Evolutionary conservation across 2,888 invertebrate genomes (phyloP), one percentile per base, ranked within the genome.

Genomic region (Sepiola atlantica): DNA sequence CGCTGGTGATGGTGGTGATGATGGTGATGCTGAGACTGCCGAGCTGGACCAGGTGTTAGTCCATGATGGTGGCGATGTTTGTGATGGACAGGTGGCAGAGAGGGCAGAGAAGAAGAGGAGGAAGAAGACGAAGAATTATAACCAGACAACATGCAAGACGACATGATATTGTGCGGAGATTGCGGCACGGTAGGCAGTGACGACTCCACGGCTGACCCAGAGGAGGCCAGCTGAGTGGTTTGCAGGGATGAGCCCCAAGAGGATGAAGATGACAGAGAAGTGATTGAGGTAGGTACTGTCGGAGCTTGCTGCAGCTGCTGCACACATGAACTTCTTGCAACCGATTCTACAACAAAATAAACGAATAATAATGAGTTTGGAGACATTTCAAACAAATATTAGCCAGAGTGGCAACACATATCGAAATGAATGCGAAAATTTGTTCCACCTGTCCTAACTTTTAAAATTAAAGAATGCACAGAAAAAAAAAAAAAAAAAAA

Each of bases 1-100:
- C 57, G 94, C 14, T 94, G 94, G 21, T 94, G 94, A n/a, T 93
- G 93, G 12, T 93, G 93, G 28, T 94, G 94, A n/a, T 94, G 90
- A 10, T 94, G 94, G 90, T 94, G 96, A 95, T 97, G 96, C 97
- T 97, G 97, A 96, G 96, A 97, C 8, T 90, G 94, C 35, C 93
- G 94, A 10, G 55, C 28, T 16, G 28, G 55, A 35, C 35, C 55
- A 35, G 61, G 28, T 28, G 32, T 14, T 55, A 32, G 35, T 32
- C 32, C 35, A 55, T 93, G 54, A 35, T 90, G 90, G 61, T 94
- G 94, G 14, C 45, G 94, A 35, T 90, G 90, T 94, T 77, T 55
- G 61, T 94, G 90, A 57, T 94, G 94, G 14, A 45, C 93, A 93
- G 91, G 21, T 35, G 77, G n/a, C 77, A 24, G 28, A 21, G 91